Percentiles rank a stretch among this genome's conserved stretches.
Evolutionary conservation across 1,140 invertebrate species (phyloP).

Genomic region (Tetraneura akinire): DNA sequence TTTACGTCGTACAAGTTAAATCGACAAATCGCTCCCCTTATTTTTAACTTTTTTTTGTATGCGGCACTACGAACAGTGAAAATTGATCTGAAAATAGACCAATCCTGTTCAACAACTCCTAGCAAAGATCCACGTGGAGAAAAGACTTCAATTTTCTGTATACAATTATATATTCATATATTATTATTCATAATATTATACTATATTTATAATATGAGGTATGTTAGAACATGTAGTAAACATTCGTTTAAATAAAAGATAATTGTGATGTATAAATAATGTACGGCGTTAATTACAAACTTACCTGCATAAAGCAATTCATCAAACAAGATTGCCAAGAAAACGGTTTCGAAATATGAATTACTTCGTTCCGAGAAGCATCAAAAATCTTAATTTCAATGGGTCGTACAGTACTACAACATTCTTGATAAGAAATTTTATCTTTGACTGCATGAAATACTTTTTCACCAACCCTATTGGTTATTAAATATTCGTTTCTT

Average conservation of each 20-base stretch:
- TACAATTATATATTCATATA: constrained; percentile 53
- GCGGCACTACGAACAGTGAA: constrained; percentile 76
- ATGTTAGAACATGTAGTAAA: no score
- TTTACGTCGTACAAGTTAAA: constrained; percentile 79
- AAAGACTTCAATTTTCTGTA: constrained; percentile 69
- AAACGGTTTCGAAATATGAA: constrained; percentile 70
- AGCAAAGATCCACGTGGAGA: constrained; percentile 72
- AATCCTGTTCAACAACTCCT: constrained; percentile 81
- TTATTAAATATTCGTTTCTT: constrained; percentile 82
- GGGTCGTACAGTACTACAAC: constrained; percentile 73
- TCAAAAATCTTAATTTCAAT: constrained; percentile 88
- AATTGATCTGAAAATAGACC: constrained; percentile 75
- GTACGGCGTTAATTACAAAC: no score
- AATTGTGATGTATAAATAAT: neutral
- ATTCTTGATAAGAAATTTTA: constrained; percentile 76
- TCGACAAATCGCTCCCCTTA: constrained; percentile 83
- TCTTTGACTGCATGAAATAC: constrained; percentile 84
- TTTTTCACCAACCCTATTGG: constrained; percentile 76
- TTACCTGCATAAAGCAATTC: constrained; percentile 81
- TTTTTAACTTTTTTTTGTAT: constrained; percentile 75
- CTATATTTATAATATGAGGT: no score
- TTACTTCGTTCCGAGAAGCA: constrained; percentile 73
- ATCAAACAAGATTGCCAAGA: constrained; percentile 78
- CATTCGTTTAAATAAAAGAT: neutral
- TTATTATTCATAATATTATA: neutral